These are phyloP conservation scores for Oikopleura vanhoeffeni DNA, from an alignment of 23 tunicate genomes.

Conservation along the genomic window DNA sequence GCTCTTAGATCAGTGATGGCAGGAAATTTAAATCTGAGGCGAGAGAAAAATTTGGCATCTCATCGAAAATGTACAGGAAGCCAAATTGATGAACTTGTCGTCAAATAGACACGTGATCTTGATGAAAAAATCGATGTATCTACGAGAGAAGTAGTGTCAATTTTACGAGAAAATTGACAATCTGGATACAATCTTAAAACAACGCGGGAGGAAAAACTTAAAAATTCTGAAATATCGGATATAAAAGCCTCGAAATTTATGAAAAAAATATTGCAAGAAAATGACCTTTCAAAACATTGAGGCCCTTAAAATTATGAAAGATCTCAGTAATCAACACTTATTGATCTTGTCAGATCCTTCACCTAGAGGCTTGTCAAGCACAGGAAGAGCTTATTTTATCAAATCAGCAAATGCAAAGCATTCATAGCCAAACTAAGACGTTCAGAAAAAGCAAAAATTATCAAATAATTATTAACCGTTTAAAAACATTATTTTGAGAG, in stretches of 20 bases:
- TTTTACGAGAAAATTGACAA: neutral
- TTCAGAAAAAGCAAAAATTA: neutral
- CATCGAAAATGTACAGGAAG: neutral
- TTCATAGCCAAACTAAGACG: neutral
- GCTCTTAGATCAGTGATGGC: neutral
- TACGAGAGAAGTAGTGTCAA: neutral
- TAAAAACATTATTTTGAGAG: too few species aligned
- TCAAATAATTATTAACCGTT: too few species aligned
- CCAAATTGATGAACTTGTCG: slow-evolving; percentile 4
- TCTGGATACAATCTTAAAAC: neutral
- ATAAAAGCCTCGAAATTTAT: neutral
- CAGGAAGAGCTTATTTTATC: neutral
- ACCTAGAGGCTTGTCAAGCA: neutral
- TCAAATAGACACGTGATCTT: neutral
- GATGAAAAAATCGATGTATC: neutral
- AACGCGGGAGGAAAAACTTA: neutral
- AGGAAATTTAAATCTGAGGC: neutral
- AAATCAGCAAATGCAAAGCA: neutral
- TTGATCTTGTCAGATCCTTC: neutral
- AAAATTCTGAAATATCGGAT: neutral
- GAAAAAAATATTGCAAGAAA: neutral
- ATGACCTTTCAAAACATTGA: neutral
- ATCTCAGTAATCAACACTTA: neutral
- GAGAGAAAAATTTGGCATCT: neutral
- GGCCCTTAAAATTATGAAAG: neutral